These are phyloP conservation scores for Hydraecia micacea DNA, from an alignment of 2,888 invertebrate genomes.

Conservation along the genomic window DNA sequence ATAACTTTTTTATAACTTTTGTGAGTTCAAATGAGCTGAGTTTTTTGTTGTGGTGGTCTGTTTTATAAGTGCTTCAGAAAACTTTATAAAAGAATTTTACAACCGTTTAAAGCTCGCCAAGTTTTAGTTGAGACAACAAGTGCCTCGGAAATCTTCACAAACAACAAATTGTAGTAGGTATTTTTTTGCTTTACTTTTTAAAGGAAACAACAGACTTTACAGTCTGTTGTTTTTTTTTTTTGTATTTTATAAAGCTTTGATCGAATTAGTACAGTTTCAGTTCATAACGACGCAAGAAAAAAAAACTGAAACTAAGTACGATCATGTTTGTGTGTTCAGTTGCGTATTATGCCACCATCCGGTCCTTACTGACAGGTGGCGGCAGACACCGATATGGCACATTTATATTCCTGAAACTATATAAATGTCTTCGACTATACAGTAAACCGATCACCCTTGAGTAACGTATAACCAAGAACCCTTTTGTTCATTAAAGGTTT, in stretches of 20 bases:
- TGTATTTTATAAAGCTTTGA: neutral
- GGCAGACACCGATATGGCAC: neutral
- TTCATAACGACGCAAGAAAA: neutral
- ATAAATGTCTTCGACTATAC: neutral
- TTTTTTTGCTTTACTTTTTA: neutral
- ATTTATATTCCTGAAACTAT: neutral
- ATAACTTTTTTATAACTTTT: constrained; percentile 15
- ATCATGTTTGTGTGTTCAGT: neutral
- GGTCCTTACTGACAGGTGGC: neutral
- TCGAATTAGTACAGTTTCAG: neutral
- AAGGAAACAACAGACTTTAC: neutral
- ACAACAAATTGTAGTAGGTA: constrained; percentile 5
- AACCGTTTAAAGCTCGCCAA: constrained; percentile 6
- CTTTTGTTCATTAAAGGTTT: neutral
- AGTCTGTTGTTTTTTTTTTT: neutral
- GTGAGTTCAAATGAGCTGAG: neutral
- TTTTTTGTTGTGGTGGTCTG: constrained; percentile 9
- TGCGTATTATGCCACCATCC: neutral
- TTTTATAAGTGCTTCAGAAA: constrained; percentile 37
- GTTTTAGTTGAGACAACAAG: constrained; percentile 9
- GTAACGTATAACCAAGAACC: neutral
- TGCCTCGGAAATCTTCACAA: neutral
- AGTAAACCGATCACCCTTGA: neutral
- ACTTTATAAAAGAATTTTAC: neutral
- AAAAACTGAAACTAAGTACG: neutral